These are phyloP conservation scores for Megastigmus dorsalis DNA, from an alignment of 2,888 invertebrate genomes.

Conservation along the genomic window DNA sequence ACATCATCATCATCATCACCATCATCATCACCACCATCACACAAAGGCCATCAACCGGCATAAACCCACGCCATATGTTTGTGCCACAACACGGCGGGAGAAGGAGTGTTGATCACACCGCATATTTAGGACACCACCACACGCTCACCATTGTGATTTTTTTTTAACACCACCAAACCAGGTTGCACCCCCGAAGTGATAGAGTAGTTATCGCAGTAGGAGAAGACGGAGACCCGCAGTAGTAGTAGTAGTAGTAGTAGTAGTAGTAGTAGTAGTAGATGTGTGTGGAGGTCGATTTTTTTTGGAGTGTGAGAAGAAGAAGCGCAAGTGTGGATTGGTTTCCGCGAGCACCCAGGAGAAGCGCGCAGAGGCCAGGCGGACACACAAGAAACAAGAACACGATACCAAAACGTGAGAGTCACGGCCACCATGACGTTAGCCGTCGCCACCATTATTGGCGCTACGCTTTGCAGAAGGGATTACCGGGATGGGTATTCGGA, in stretches of 20 bases:
- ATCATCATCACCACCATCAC: conserved; percentile 17
- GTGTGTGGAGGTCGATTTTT: conserved; percentile 9
- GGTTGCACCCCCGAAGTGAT: conserved; percentile 17
- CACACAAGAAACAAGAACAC: conserved; percentile 64
- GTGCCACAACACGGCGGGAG: background rate
- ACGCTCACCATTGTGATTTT: background rate
- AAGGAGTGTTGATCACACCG: too few species aligned
- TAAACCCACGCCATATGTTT: background rate
- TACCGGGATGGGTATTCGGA: conserved; percentile 39
- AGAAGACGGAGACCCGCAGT: background rate
- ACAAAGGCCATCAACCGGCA: too few species aligned
- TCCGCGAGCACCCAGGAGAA: conserved; percentile 40
- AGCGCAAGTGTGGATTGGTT: conserved; percentile 33
- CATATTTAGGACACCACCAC: background rate
- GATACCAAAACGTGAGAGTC: conserved; percentile 67
- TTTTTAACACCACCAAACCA: conserved; percentile 12
- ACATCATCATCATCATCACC: conserved; percentile 4
- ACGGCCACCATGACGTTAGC: conserved; percentile 55
- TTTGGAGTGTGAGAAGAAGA: too few species aligned
- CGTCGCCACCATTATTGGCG: conserved; percentile 60
- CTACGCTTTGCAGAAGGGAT: conserved; percentile 60
- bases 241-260: conserved; percentile 15
- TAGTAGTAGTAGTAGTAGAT: too few species aligned
- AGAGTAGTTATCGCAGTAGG: conserved; percentile 20
- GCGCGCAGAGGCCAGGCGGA: conserved; percentile 67